Evolutionary conservation across 2,797 vertebrate species (phyloP).

Genomic region (Phrynocephalus guinanensis): DNA sequence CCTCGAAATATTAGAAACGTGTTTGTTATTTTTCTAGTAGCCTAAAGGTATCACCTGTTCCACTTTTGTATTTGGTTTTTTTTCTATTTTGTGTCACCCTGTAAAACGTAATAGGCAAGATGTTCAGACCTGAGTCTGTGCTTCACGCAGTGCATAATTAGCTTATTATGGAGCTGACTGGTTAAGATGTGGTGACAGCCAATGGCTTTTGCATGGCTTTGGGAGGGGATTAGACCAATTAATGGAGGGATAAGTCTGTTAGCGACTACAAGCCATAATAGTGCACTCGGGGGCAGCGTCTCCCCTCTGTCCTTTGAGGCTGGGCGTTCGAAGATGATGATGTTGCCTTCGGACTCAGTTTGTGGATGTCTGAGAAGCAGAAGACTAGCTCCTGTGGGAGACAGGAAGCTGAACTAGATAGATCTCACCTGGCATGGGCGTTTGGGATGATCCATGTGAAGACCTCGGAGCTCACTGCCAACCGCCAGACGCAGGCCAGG

Average conservation of each 20-base stretch:
- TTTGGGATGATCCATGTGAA: no score
- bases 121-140: not conserved
- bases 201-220: not conserved
- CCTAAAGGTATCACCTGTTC: no score
- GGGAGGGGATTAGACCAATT: not conserved
- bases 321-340: no score
- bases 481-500: no score
- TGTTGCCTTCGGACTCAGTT: not conserved
- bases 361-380: not conserved
- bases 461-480: not conserved
- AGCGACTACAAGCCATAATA: not conserved
- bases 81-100: not conserved
- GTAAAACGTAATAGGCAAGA: not conserved
- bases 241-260: not conserved
- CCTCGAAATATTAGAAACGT: not conserved
- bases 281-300: not conserved
- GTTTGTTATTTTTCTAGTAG: not conserved
- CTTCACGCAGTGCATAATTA: not conserved
- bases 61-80: not conserved
- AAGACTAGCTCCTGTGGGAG: not conserved
- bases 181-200: not conserved
- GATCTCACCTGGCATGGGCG: no score
- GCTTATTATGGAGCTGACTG: not conserved
- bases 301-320: not conserved
- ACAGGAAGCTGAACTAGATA: no score